These are phyloP conservation scores for Leptinotarsa juncta DNA, from an alignment of 2,888 invertebrate genomes.

Conservation along the genomic window DNA sequence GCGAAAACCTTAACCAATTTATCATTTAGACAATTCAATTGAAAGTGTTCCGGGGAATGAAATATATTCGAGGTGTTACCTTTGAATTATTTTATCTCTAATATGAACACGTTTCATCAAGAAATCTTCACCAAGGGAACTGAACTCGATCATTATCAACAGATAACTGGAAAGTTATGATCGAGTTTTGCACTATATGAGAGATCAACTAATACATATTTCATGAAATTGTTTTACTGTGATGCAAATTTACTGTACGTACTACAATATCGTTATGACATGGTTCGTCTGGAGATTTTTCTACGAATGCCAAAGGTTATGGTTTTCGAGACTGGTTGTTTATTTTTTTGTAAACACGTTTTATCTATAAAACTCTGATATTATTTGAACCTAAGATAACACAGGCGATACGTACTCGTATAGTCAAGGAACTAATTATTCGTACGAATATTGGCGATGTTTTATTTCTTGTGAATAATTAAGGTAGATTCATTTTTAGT, in stretches of 20 bases:
- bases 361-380: conserved; percentile 12
- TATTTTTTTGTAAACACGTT: not conserved
- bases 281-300: conserved; percentile 13
- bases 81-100: conserved; percentile 49
- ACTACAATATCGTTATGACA: conserved; percentile 16
- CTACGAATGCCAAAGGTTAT: conserved; percentile 19
- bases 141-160: conserved; percentile 28
- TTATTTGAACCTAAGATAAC: conserved; percentile 1
- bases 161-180: conserved; percentile 9
- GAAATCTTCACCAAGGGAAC: conserved; percentile 33
- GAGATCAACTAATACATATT: conserved; percentile 12
- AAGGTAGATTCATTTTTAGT: too few species aligned
- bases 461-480: too few species aligned
- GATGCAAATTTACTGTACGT: conserved; percentile 9
- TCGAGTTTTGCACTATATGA: conserved; percentile 11
- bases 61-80: conserved; percentile 36
- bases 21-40: not conserved
- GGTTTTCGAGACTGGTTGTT: not conserved
- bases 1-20: too few species aligned
- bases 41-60: too few species aligned
- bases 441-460: not conserved
- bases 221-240: conserved; percentile 16
- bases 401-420: not conserved
- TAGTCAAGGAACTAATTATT: not conserved
- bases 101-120: conserved; percentile 45